These are phyloP conservation scores for Bimastos eiseni DNA, from an alignment of 2,888 invertebrate species.

Conservation along the genomic window DNA sequence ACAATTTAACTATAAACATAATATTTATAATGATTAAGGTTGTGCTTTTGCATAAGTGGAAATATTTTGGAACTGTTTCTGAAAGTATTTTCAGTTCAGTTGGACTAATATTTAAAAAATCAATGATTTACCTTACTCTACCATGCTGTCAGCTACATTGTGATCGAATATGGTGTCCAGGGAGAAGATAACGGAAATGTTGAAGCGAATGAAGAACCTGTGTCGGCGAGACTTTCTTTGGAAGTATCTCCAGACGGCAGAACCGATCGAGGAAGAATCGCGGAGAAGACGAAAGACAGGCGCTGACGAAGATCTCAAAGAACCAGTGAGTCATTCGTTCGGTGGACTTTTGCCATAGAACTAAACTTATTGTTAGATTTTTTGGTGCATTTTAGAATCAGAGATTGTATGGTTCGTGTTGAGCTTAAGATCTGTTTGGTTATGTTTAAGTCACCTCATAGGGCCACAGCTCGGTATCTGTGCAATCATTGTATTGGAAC, in stretches of 20 bases:
- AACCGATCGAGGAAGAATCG: slow-evolving; percentile 44
- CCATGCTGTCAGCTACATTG: not conserved
- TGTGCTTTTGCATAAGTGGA: not conserved
- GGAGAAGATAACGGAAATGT: slow-evolving; percentile 65
- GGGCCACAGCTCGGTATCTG: too few species aligned
- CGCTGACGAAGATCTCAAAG: slow-evolving; percentile 38
- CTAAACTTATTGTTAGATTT: not conserved
- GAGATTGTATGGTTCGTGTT: not conserved
- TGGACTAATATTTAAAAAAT: not conserved
- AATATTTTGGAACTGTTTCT: not conserved
- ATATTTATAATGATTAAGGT: not conserved
- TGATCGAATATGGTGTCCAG: not conserved
- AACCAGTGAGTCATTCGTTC: slow-evolving; percentile 31
- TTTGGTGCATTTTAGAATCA: not conserved
- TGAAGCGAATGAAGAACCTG: slow-evolving; percentile 71
- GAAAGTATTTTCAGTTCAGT: not conserved
- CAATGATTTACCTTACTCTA: not conserved
- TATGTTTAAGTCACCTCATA: too few species aligned
- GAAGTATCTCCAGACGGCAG: slow-evolving; percentile 68
- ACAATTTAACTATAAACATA: not conserved
- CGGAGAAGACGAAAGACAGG: slow-evolving; percentile 33
- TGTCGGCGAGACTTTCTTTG: slow-evolving; percentile 74
- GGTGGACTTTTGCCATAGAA: not conserved
- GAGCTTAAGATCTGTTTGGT: too few species aligned
- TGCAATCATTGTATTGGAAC: too few species aligned